Conservation (phyloP, 2,113 vertebrate genomes). For the Vicugna pacos region DNA sequence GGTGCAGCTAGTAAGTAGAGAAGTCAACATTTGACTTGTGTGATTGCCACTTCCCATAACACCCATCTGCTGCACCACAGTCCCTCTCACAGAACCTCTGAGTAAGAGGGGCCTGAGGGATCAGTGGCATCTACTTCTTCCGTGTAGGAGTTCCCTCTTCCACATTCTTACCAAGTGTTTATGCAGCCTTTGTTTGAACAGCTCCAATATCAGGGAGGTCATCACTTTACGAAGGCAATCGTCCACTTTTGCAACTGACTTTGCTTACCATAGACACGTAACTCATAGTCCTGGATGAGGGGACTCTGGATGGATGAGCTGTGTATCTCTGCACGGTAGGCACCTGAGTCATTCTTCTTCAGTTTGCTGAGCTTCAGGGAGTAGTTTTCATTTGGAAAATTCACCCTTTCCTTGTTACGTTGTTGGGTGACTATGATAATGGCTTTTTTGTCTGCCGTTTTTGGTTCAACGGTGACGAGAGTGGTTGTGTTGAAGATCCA, state of each 20-base stretch:
- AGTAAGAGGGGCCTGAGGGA: not conserved
- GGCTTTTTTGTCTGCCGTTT: accelerated
- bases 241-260: not conserved
- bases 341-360: slow-evolving; percentile 71
- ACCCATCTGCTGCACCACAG: not conserved
- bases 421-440: not conserved
- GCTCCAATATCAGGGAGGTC: not conserved
- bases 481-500: slow-evolving; percentile 57
- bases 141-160: not conserved
- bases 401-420: slow-evolving; percentile 35
- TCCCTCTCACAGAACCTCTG: not conserved
- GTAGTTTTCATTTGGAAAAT: not conserved
- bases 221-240: not conserved
- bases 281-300: not conserved
- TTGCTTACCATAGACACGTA: slow-evolving; percentile 76
- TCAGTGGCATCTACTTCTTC: not conserved
- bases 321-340: slow-evolving; percentile 50
- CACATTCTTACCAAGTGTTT: not conserved
- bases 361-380: slow-evolving; percentile 60
- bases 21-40: not conserved
- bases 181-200: not conserved
- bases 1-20: not conserved
- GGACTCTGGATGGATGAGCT: accelerated
- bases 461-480: slow-evolving; percentile 22
- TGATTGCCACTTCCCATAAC: not conserved